phyloP scores from a whole-genome alignment of 2,888 invertebrate species.

The Bembecia ichneumoniformis region DNA sequence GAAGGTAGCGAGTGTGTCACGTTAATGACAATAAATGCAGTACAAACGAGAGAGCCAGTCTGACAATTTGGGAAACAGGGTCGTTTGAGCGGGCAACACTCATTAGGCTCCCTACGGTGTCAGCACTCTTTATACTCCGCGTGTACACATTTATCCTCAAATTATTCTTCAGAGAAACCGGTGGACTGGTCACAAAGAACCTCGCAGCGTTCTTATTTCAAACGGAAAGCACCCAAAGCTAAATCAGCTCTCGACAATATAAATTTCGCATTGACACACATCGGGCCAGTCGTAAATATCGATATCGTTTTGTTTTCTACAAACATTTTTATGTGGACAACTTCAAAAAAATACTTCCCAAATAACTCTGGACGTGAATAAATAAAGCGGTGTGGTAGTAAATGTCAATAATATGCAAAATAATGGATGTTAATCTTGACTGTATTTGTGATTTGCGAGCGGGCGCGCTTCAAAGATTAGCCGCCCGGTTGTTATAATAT shows the following conservation, averaged over 20 bases:
- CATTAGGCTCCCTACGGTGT: neutral
- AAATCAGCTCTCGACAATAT: conserved; percentile 56
- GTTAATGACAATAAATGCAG: conserved; percentile 21
- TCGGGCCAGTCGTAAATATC: conserved; percentile 60
- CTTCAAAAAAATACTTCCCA: conserved; percentile 65
- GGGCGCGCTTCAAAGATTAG: conserved; percentile 54
- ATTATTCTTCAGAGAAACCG: conserved; percentile 26
- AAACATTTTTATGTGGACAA: conserved; percentile 63
- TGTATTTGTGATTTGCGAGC: conserved; percentile 64
- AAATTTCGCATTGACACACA: conserved; percentile 68
- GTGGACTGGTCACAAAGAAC: conserved; percentile 24
- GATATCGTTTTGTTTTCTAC: conserved; percentile 60
- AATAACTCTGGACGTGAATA: conserved; percentile 62
- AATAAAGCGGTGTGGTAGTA: conserved; percentile 67
- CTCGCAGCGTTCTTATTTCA: conserved; percentile 48
- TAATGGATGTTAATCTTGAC: conserved; percentile 66
- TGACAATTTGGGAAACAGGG: conserved; percentile 19
- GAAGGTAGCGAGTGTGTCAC: conserved; percentile 23
- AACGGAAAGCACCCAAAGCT: conserved; percentile 39
- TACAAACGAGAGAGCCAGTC: conserved; percentile 12
- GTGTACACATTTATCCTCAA: conserved; percentile 22
- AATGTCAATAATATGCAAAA: conserved; percentile 72
- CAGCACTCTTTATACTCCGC: conserved; percentile 17
- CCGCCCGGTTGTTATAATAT: conserved; percentile 30
- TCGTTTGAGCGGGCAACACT: conserved; percentile 8